These are phyloP conservation scores for Drosophila ercepeae DNA, from an alignment of 1,140 invertebrate genomes.

Conservation along the genomic window DNA sequence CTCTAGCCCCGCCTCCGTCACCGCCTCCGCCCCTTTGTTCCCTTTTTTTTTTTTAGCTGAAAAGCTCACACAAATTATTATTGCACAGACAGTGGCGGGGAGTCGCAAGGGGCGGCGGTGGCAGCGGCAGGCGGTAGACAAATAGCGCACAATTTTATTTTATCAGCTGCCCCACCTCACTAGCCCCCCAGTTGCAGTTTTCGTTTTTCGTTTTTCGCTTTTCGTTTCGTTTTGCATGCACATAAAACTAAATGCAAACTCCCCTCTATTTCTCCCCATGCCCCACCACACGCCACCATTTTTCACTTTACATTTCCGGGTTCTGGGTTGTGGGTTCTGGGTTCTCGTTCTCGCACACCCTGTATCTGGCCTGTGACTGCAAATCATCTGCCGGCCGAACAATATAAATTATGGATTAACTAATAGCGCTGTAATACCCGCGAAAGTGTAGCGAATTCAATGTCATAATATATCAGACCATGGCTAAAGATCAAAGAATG, in stretches of 20 bases:
- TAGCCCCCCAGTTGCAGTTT: not conserved
- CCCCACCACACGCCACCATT: slow-evolving; percentile 3
- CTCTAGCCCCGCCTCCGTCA: slow-evolving; percentile 9
- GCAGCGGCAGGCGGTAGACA: not conserved
- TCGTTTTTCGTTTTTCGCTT: slow-evolving; percentile 49
- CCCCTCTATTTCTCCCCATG: not conserved
- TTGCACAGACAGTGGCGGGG: slow-evolving; percentile 33
- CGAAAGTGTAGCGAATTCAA: slow-evolving; percentile 50
- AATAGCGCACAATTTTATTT: slow-evolving; percentile 70
- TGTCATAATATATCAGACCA: slow-evolving; percentile 36
- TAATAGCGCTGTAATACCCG: slow-evolving; percentile 14
- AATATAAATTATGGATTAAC: slow-evolving; percentile 29
- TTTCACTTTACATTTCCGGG: slow-evolving; percentile 41
- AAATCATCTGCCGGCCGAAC: slow-evolving; percentile 22
- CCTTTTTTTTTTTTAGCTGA: slow-evolving; percentile 21
- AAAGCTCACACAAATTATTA: slow-evolving; percentile 76
- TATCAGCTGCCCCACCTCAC: slow-evolving; percentile 67
- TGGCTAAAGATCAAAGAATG: slow-evolving; percentile 17
- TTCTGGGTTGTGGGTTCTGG: slow-evolving; percentile 10
- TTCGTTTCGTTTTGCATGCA: slow-evolving; percentile 77
- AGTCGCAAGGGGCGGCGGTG: not conserved
- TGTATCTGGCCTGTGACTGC: slow-evolving; percentile 18
- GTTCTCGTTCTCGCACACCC: slow-evolving; percentile 2
- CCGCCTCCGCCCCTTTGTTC: slow-evolving; percentile 2
- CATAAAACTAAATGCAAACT: slow-evolving; percentile 72